Base-by-base conservation (phyloP, 1,140 invertebrate genomes). In the Drosophila navojoa region DNA sequence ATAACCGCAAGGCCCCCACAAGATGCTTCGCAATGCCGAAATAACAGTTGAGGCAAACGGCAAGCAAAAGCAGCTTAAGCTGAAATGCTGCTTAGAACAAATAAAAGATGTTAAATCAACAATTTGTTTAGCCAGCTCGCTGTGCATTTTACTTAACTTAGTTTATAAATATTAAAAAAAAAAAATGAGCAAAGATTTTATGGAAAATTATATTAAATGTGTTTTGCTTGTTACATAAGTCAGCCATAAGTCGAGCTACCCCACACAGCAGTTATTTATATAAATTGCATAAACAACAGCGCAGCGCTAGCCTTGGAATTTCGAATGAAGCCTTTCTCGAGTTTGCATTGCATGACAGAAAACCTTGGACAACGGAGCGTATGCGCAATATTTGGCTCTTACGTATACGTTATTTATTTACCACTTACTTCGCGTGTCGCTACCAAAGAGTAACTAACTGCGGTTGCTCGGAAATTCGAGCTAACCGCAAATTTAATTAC, bases 311-410 rank as follows among this genome's bases (percentile, higher is more conserved):
- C 68, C 68, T 70, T 70, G 68, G 60, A 32, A 54, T 70, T 54
- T 47, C 40, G 29, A 60, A 47, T 13, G 52, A 45, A 45, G 49
- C 55, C 50, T 16, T 68, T 52, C 45, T 61, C 35, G 58, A 25
- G 29, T 29, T 15, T 25, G 4, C 42, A 40, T 69, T 25, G 71
- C 52, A 69, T 69, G 64, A 62, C 35, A 42, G 16, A 63, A 40
- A 70, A 58, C 74, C 71, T 63, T 73, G 74, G 55, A 57, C 57
- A 68, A 69, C 64, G 47, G 40, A 22, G 58, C 74, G 74, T 76
- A 68, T 76, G 71, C 45, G 52, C 71, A 68, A 76, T 76, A 68
- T 76, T 76, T 76, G 58, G 59, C 45, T 73, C 58, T 15, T 35
- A 45, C 47, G 45, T 42, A 58, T 42, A 35, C 53, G 42, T 53